These are phyloP conservation scores for Salvator merianae DNA, from an alignment of 2,113 vertebrate genomes.

Conservation along the genomic window DNA sequence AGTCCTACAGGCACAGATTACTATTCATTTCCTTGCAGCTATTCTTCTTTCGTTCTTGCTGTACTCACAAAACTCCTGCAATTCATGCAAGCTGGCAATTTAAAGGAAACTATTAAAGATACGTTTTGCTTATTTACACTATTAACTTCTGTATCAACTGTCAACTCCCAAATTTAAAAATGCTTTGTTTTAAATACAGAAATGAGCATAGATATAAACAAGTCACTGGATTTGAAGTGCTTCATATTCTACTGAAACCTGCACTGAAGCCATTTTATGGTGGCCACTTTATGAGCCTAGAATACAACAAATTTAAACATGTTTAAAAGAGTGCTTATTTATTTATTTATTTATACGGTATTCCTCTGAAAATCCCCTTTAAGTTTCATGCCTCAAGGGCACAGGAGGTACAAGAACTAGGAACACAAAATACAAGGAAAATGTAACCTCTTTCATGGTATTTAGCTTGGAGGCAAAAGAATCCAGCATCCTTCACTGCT, in stretches of 20 bases:
- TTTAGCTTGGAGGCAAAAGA: not conserved
- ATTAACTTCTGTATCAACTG: not conserved
- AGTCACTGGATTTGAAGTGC: too few relatives aligned
- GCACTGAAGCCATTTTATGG: too few relatives aligned
- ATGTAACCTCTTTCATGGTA: not conserved
- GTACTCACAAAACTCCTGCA: not conserved
- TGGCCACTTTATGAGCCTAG: too few relatives aligned
- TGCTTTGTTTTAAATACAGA: too few relatives aligned
- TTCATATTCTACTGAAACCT: too few relatives aligned
- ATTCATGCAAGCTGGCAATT: not conserved
- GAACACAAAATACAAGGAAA: not conserved
- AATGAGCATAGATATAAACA: too few relatives aligned
- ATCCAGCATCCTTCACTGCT: not conserved
- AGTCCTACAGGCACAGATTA: not conserved
- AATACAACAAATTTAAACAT: not conserved
- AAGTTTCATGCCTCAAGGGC: not conserved
- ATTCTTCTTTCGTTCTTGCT: not conserved
- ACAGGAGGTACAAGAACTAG: not conserved
- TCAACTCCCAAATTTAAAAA: too few relatives aligned
- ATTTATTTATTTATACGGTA: too few relatives aligned
- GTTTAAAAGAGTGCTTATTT: too few relatives aligned
- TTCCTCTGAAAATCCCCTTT: not conserved
- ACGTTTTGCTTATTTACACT: not conserved
- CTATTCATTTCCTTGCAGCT: too few relatives aligned
- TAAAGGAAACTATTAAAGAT: not conserved